Conservation (phyloP, 2,113 vertebrate genomes). For the Oryzias melastigma region DNA sequence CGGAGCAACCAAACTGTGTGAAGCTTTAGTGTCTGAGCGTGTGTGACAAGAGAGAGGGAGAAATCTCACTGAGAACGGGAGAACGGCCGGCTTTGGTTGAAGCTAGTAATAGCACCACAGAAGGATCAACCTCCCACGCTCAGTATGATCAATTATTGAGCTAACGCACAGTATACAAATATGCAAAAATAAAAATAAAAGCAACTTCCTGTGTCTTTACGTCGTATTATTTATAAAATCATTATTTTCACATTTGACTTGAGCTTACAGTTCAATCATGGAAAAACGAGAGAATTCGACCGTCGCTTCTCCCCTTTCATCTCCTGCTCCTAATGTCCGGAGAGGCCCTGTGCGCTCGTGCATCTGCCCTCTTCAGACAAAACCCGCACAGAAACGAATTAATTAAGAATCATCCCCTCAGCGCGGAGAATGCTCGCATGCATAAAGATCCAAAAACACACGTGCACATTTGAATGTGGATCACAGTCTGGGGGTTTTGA, state of each 20-base stretch:
- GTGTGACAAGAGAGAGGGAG: neutral
- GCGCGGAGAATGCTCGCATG: slow-evolving; percentile 9
- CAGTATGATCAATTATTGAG: slow-evolving; percentile 64
- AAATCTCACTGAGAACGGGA: slow-evolving; percentile 25
- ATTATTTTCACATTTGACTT: slow-evolving; percentile 36
- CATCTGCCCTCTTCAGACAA: slow-evolving; percentile 1
- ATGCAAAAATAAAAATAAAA: slow-evolving; percentile 6
- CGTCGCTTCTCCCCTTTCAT: too few relatives aligned
- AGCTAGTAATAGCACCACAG: slow-evolving; percentile 70
- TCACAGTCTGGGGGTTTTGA: slow-evolving; percentile 41
- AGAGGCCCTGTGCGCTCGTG: slow-evolving; percentile 4
- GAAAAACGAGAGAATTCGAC: slow-evolving; percentile 3
- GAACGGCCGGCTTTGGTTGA: slow-evolving; percentile 45
- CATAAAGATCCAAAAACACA: slow-evolving; percentile 30
- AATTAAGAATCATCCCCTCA: slow-evolving; percentile 11
- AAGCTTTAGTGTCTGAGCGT: slow-evolving; percentile 17
- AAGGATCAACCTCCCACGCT: slow-evolving; percentile 70
- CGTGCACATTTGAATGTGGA: slow-evolving; percentile 44
- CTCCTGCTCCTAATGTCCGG: slow-evolving; percentile 1
- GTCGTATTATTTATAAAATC: slow-evolving; percentile 40
- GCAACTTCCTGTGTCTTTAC: slow-evolving; percentile 19
- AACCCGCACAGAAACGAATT: slow-evolving; percentile 17
- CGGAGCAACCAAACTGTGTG: slow-evolving; percentile 18
- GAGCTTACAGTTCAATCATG: neutral
- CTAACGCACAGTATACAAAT: slow-evolving; percentile 30